Evolutionary conservation across 2,113 vertebrate genomes (phyloP), one percentile per base, ranked within the genome.

Genomic region (Erpornis zantholeuca): DNA sequence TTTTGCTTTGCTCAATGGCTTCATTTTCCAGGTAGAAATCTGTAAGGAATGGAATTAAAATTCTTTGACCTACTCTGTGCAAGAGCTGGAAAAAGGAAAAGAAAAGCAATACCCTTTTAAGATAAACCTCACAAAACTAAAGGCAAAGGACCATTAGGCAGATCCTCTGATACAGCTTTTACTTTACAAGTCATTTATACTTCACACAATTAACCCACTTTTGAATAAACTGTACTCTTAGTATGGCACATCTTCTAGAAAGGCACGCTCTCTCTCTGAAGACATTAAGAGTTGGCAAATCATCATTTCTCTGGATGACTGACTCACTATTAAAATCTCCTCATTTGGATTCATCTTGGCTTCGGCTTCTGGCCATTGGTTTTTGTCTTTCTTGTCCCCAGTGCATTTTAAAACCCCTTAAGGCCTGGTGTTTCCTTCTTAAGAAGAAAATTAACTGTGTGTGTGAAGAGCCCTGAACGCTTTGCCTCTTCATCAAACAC

Each of bases 321-420:
- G 92, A 76, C 40, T 96, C 85, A 52, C 92, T 96, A 91, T 95
- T 93, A 93, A 90, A 93, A 90, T 86, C 54, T 72, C 73, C 89
- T 96, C 85, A 97, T 97, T 96, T 92, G 82, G 90, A 95, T 95
- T 95, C 82, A 15, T 92, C 79, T 92, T 96, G 82, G 92, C 87
- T 96, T 91, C 66, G 9, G 94, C 66, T 93, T 85, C 88, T 61
- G 60, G 71, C 31, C 64, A 66, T 40, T 44, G 60, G 24, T 52
- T 96, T 96, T 92, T 91, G 84, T 88, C 82, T 91, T 78, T 82
- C 79, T 83, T 65, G 36, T 92, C 63, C 60, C 52, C 50, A 52
- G n/a, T 52, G 68, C 27, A 81, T 94, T 91, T 60, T 57, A 87
- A 95, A 94, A n/a, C 8, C 17, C 57, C 36, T 71, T 57, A 18